phyloP scores from a whole-genome alignment of 1,140 invertebrate species.

The Steinernema khuongi region DNA sequence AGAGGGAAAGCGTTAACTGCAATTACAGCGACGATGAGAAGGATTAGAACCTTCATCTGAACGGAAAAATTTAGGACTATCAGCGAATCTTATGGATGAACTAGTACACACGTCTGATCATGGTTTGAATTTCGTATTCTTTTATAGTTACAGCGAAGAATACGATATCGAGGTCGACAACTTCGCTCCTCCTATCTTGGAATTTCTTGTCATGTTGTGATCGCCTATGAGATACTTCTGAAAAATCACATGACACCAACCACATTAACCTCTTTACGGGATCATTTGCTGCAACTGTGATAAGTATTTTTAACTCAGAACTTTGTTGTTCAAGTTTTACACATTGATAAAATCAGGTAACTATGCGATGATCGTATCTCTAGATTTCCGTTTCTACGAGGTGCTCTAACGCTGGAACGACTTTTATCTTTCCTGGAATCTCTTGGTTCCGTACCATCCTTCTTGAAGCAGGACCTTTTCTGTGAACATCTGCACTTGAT shows the following conservation, averaged over 20 bases:
- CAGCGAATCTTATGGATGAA: background rate
- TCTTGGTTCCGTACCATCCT: too few relatives aligned
- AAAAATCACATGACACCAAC: background rate
- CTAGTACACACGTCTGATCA: background rate
- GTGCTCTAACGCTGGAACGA: too few relatives aligned
- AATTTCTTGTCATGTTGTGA: background rate
- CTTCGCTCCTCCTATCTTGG: background rate
- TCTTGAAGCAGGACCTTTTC: too few relatives aligned
- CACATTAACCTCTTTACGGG: background rate
- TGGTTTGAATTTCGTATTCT: background rate
- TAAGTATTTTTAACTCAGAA: too few relatives aligned
- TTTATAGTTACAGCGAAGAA: background rate
- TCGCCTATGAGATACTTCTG: background rate
- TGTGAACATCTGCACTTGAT: too few relatives aligned
- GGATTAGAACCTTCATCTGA: background rate
- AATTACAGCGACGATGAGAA: background rate
- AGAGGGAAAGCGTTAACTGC: background rate
- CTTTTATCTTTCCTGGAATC: too few relatives aligned
- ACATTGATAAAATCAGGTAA: too few relatives aligned
- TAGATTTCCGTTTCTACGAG: too few relatives aligned
- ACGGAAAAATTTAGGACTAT: background rate
- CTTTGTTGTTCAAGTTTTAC: too few relatives aligned
- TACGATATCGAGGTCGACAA: constrained; percentile 1
- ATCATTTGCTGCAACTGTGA: too few relatives aligned
- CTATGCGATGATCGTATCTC: too few relatives aligned